Evolutionary conservation across 2,113 vertebrate genomes (phyloP).

Genomic region (Sylvicapra grimmia): DNA sequence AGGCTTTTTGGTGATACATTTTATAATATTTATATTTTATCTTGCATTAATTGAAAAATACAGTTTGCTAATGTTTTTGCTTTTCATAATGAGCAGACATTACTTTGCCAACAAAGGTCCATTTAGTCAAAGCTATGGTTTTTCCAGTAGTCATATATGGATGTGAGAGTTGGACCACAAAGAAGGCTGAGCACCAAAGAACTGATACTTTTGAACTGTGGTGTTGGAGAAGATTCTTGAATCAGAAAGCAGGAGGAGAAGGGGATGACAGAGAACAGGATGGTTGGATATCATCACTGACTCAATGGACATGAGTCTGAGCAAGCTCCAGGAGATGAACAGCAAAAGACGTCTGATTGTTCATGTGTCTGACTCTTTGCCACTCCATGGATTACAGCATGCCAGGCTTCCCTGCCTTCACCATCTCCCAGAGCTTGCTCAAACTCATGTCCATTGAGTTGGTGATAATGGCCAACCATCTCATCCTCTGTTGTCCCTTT

Average conservation of each 20-base stretch:
- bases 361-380: not conserved
- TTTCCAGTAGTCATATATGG: not conserved
- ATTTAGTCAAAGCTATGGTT: not conserved
- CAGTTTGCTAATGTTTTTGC: not conserved
- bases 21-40: not conserved
- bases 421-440: not conserved
- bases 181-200: not conserved
- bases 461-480: not conserved
- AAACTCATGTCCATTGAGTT: not conserved
- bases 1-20: not conserved
- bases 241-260: not conserved
- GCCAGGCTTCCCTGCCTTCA: not conserved
- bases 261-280: not conserved
- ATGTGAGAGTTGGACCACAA: not conserved
- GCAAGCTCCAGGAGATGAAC: not conserved
- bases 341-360: not conserved
- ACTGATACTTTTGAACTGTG: not conserved
- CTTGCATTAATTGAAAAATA: not conserved
- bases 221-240: not conserved
- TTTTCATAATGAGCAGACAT: not conserved
- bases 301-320: not conserved
- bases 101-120: not conserved
- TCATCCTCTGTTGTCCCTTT: not conserved
- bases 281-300: not conserved
- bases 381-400: not conserved